phyloP scores from a whole-genome alignment of 2,888 invertebrate genomes.

The Nysson spinosus region DNA sequence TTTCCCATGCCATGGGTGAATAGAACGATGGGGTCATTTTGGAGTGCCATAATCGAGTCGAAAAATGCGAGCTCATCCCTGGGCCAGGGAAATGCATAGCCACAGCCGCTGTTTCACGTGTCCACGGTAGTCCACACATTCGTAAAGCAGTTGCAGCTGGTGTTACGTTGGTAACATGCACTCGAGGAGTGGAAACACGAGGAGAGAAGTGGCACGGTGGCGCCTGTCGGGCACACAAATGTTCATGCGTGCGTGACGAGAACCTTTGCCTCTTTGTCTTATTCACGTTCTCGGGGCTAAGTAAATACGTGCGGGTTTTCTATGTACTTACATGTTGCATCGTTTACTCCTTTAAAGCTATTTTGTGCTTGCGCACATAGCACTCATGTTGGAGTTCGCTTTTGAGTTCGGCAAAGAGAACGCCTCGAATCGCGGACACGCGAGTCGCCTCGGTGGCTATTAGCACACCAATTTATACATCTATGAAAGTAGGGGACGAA shows the following conservation, averaged over 20 bases:
- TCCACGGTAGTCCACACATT: constrained; percentile 42
- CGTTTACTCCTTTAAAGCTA: too few relatives aligned
- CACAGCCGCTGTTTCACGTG: constrained; percentile 42
- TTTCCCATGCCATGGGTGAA: too few relatives aligned
- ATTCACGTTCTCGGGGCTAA: constrained; percentile 30
- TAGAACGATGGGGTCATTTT: too few relatives aligned
- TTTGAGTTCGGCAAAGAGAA: too few relatives aligned
- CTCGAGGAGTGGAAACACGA: constrained; percentile 1
- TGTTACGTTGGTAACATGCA: constrained; percentile 36
- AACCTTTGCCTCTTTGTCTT: constrained; percentile 52
- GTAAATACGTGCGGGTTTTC: too few relatives aligned
- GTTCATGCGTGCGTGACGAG: constrained; percentile 72
- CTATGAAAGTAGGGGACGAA: too few relatives aligned
- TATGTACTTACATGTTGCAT: too few relatives aligned
- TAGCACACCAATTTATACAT: too few relatives aligned
- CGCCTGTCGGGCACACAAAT: constrained; percentile 68
- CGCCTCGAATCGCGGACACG: too few relatives aligned
- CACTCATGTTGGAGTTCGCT: too few relatives aligned
- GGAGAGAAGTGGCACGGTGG: constrained; percentile 52
- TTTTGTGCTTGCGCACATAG: too few relatives aligned
- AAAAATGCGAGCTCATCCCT: constrained; percentile 52
- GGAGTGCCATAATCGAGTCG: neutral
- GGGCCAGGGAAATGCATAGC: constrained; percentile 31
- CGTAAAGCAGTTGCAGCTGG: constrained; percentile 48
- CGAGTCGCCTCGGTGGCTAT: too few relatives aligned